Evolutionary conservation across 2,888 invertebrate species (phyloP), one percentile per base, ranked within the genome.

Genomic region (Sesia apiformis): DNA sequence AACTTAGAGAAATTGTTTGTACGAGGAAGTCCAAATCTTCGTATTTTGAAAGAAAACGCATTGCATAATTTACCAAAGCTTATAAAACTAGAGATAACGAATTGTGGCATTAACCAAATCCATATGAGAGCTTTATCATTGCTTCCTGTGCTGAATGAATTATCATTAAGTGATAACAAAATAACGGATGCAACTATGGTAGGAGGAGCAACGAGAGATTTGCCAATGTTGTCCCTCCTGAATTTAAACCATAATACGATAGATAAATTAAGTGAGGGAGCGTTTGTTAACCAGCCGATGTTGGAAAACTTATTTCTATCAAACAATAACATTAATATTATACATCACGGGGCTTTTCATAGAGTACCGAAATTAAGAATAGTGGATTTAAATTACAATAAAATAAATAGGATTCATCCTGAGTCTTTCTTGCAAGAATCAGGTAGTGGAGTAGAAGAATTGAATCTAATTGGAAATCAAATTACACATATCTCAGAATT

Each of bases 141-240:
- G 56, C 79, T 97, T 52, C 94, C 95, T n/a, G 90, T 91, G 52
- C 74, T 96, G 57, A 90, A 90, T 52, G 94, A 94, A 65, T 76
- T 97, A 7, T 92, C 93, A 38, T 79, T 97, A 0, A 91, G 91
- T 7, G 91, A 93, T 52, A 97, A 97, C 70, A 91, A 91, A 63
- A 92, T 97, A 61, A 88, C 91, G 5, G 96, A 96, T 72, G 95
- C 95, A 6, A 92, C 93, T n/a, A 94, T 96, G 92, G 91, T 96
- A 5, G 96, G 96, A 3, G 91, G 95, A 63, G 94, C 94, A 6
- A 91, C 93, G 7, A 91, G 94, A 73, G 96, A 96, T 67, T 84
- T 96, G 52, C 93, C 93, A n/a, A 91, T 91, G 56, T 76, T 97
- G 40, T 92, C 94, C 53, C 90, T 91, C 39, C 76, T 97, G 41